Conservation (phyloP, 2,797 vertebrate genomes). For the Cryptoblepharus egeriae region DNA sequence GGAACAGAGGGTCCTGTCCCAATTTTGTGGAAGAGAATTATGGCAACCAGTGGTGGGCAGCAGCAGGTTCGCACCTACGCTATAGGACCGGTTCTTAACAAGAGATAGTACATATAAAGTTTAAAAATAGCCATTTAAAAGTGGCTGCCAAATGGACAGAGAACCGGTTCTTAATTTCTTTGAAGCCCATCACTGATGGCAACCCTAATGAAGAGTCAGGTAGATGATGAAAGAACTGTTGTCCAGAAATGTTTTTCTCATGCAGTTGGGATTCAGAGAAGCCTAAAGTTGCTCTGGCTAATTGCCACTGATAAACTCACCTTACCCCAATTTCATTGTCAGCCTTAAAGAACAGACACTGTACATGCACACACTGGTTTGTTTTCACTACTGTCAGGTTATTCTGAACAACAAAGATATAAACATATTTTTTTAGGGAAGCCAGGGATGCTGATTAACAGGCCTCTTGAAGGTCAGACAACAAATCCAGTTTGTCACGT, state of each 20-base stretch:
- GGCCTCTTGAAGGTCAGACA: background rate
- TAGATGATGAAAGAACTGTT: background rate
- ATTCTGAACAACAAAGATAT: background rate
- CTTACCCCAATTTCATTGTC: background rate
- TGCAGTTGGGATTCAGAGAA: background rate
- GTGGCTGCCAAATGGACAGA: too few relatives aligned
- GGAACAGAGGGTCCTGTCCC: too few relatives aligned
- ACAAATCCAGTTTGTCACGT: slow-evolving; percentile 1
- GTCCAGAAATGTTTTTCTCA: background rate
- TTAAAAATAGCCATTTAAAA: too few relatives aligned
- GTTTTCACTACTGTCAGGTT: background rate
- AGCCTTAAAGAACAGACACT: background rate
- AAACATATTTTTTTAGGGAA: slow-evolving; percentile 5
- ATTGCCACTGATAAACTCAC: too few relatives aligned
- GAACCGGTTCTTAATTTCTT: too few relatives aligned
- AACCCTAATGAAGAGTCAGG: background rate
- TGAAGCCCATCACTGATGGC: too few relatives aligned
- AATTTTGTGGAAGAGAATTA: too few relatives aligned
- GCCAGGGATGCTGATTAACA: background rate
- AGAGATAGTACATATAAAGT: too few relatives aligned
- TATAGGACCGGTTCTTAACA: too few relatives aligned
- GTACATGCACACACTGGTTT: too few relatives aligned
- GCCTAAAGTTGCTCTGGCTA: background rate
- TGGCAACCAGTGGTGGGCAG: too few relatives aligned
- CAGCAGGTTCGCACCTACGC: too few relatives aligned